These are phyloP conservation scores for Zaprionus lachaisei DNA, from an alignment of 1,140 invertebrate species.

Conservation along the genomic window DNA sequence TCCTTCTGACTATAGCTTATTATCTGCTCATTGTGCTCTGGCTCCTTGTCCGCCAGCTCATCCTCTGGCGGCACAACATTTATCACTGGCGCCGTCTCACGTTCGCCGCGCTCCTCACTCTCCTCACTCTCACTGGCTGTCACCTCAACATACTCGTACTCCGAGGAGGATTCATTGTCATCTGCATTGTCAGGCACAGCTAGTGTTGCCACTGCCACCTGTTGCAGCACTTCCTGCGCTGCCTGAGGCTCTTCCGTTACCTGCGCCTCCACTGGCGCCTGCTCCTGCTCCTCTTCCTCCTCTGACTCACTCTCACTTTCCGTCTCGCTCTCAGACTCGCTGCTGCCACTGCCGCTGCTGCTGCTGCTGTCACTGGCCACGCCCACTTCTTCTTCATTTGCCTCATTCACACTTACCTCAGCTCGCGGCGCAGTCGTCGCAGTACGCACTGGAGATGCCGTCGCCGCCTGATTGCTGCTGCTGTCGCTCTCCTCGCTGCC, in stretches of 20 bases:
- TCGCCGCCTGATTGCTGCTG: constrained; percentile 70
- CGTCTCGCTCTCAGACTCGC: constrained; percentile 41
- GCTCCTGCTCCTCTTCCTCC: constrained; percentile 14
- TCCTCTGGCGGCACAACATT: constrained; percentile 59
- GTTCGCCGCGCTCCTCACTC: constrained; percentile 31
- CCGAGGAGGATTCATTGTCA: constrained; percentile 53
- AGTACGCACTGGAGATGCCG: constrained; percentile 84
- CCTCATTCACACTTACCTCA: constrained; percentile 88
- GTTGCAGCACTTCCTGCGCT: neutral
- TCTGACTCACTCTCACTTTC: constrained; percentile 39
- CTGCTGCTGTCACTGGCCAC: constrained; percentile 42
- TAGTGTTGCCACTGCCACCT: neutral
- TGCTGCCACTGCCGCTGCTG: constrained; percentile 51
- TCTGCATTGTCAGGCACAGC: constrained; percentile 11
- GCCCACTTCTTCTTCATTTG: constrained; percentile 79
- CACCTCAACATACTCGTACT: constrained; percentile 56
- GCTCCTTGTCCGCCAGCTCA: constrained; percentile 41
- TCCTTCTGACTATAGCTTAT: constrained; percentile 29
- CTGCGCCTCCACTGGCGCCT: neutral
- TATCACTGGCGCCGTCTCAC: constrained; percentile 38
- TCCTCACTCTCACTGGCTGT: constrained; percentile 58
- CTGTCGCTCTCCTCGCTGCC: constrained; percentile 85
- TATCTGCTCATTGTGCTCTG: constrained; percentile 6
- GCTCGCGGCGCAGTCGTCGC: constrained; percentile 85
- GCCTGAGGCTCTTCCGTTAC: constrained; percentile 1